A percentile compares a stretch with the other conserved stretches of the same genome.
These are phyloP conservation scores for Microplitis deprimator DNA, from an alignment of 2,888 invertebrate species.

Conservation along the genomic window DNA sequence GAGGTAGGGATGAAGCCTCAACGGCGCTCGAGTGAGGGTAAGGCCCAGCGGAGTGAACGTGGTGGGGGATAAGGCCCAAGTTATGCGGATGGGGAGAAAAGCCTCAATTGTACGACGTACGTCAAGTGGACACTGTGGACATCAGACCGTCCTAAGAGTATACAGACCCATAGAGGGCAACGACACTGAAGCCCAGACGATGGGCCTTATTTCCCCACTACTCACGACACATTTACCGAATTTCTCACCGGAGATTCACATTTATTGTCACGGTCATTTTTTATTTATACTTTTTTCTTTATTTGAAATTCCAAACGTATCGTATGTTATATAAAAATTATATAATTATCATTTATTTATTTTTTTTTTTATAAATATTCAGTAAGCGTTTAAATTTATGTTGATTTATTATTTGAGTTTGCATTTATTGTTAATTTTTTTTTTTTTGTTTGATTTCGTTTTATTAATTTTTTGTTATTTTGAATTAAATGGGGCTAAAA, in stretches of 20 bases:
- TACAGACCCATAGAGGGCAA: conserved; percentile 67
- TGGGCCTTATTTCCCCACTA: background rate
- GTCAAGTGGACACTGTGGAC: background rate
- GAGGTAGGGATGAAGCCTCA: background rate
- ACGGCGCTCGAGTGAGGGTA: background rate
- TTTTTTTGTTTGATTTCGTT: background rate
- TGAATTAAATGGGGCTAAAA: conserved; percentile 19
- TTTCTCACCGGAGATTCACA: conserved; percentile 2
- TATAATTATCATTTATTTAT: too few relatives aligned
- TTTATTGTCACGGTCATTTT: background rate
- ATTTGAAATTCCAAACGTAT: too few relatives aligned
- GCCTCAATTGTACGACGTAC: background rate
- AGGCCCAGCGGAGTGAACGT: background rate
- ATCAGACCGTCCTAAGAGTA: background rate
- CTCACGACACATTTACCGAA: conserved; percentile 34
- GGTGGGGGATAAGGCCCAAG: background rate
- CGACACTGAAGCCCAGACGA: conserved; percentile 59
- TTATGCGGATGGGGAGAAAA: conserved; percentile 6
- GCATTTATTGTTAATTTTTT: background rate
- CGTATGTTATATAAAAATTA: too few relatives aligned
- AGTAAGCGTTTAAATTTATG: too few relatives aligned
- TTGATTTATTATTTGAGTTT: too few relatives aligned
- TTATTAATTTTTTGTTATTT: background rate
- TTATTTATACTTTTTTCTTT: too few relatives aligned
- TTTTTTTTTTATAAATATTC: too few relatives aligned